Conservation (phyloP, 2,888 invertebrate genomes). For the Endomychus coccineus region DNA sequence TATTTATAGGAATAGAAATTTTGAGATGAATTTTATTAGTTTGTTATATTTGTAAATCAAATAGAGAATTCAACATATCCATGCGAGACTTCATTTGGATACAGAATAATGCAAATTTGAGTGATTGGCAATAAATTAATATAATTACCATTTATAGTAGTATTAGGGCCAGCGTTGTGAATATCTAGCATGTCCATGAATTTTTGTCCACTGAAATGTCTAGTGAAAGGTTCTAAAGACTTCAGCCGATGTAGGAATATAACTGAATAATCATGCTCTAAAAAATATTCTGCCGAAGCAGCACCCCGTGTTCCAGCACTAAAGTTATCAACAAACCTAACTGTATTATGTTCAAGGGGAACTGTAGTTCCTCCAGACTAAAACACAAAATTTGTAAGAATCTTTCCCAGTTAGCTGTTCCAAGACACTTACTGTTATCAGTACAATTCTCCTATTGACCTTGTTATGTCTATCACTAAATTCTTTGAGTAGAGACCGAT, state of each 20-base stretch:
- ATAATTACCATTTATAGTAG: slow-evolving; percentile 57
- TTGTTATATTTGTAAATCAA: no score
- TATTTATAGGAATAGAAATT: no score
- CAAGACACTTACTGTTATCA: slow-evolving; percentile 63
- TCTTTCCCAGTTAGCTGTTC: not conserved
- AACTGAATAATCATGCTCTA: slow-evolving; percentile 80
- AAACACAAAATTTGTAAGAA: slow-evolving; percentile 25
- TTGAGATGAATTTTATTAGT: no score
- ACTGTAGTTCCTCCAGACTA: slow-evolving; percentile 96
- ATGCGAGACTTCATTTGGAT: no score
- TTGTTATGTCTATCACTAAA: slow-evolving; percentile 66
- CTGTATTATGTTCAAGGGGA: slow-evolving; percentile 93
- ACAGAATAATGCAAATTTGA: no score
- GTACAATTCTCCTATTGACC: slow-evolving; percentile 61
- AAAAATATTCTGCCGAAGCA: slow-evolving; percentile 91
- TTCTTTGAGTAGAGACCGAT: slow-evolving; percentile 61
- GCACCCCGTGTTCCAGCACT: slow-evolving; percentile 95
- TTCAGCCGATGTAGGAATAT: slow-evolving; percentile 89
- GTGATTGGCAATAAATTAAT: no score
- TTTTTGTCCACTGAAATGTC: slow-evolving; percentile 75
- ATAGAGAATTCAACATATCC: no score
- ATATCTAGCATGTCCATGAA: slow-evolving; percentile 72
- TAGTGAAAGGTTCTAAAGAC: slow-evolving; percentile 83
- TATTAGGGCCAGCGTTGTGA: slow-evolving; percentile 55
- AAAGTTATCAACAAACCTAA: slow-evolving; percentile 97